Base-by-base conservation (phyloP, 2,888 invertebrate species). In the Spialia ferax region DNA sequence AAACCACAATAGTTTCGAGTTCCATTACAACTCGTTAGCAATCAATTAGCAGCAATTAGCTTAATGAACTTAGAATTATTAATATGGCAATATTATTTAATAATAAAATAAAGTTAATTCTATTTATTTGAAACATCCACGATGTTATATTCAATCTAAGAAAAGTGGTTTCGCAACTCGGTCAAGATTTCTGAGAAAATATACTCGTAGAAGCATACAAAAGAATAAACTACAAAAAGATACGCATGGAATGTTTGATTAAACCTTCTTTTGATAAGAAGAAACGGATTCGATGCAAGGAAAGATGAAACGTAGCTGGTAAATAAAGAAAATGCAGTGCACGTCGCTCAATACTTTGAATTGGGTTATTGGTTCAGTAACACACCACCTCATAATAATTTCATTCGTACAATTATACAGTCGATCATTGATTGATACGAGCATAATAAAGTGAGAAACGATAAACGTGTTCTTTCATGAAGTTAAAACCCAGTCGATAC, bases 351-450 rank as follows among this genome's bases (percentile, higher is more conserved):
- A 48, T 48, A 20, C 20, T 20, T 8, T 10, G 48, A 48, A 48
- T 48, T 48, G 3, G 48, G 48, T 48, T 48, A 18, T 45, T 10
- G 20, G 10, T 45, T 45, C 45, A 45, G 45, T 11, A 10, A 4
- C 3, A 32, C 8, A 38, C 38, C 38, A 45, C 3, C 18, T 8
- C 7, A 18, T 45, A 18, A 45, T 18, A 45, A 45, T 15, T 45
- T 45, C 45, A 20, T n/a, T n/a, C n/a, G n/a, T n/a, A n/a, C n/a
- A n/a, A n/a, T n/a, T n/a, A n/a, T 42, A 42, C 15, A 42, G 1
- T 42, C 23, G 18, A 4, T 38, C 11, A 13, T 80, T 78, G 78
- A 77, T n/a, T n/a, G n/a, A n/a, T n/a, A n/a, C n/a, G n/a, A n/a
- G n/a, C n/a, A n/a, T n/a, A n/a, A n/a, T n/a, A n/a, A n/a, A n/a